These are phyloP conservation scores for Hemicrepidius hirtus DNA, from an alignment of 2,888 invertebrate species.

Conservation along the genomic window DNA sequence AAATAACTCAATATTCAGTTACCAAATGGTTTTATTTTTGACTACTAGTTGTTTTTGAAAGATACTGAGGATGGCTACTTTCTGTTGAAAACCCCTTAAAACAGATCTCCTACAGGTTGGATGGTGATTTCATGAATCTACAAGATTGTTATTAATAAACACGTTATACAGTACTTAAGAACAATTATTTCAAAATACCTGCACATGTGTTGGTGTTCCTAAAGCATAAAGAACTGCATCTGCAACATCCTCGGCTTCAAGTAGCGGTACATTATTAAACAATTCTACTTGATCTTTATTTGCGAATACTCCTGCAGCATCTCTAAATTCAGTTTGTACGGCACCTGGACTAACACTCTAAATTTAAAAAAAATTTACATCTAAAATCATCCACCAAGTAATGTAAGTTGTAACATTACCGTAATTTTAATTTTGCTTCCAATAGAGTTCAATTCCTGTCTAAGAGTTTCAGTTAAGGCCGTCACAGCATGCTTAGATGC, in stretches of 20 bases:
- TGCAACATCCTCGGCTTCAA: slow-evolving; percentile 62
- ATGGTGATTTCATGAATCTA: background rate
- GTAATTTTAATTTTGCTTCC: slow-evolving; percentile 59
- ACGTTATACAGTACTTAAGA: no score
- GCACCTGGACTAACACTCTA: slow-evolving; percentile 62
- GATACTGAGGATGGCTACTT: no score
- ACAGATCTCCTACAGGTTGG: background rate
- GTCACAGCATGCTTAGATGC: slow-evolving; percentile 67
- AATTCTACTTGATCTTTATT: slow-evolving; percentile 6
- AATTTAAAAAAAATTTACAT: background rate
- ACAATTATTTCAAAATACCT: no score
- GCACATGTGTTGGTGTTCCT: slow-evolving; percentile 66
- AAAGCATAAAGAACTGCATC: slow-evolving; percentile 65
- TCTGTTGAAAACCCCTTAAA: no score
- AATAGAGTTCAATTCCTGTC: slow-evolving; percentile 64
- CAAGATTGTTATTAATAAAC: background rate
- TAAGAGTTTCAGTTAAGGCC: slow-evolving; percentile 66
- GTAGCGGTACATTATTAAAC: no score
- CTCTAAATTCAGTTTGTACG: slow-evolving; percentile 56
- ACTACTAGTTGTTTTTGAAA: no score
- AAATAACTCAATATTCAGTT: no score
- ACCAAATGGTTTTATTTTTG: no score
- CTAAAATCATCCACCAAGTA: background rate
- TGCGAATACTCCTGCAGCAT: slow-evolving; percentile 12
- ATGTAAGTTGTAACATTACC: slow-evolving; percentile 58